Evolutionary conservation across 2,797 vertebrate species (phyloP).

Genomic region (Oryzias sinensis): DNA sequence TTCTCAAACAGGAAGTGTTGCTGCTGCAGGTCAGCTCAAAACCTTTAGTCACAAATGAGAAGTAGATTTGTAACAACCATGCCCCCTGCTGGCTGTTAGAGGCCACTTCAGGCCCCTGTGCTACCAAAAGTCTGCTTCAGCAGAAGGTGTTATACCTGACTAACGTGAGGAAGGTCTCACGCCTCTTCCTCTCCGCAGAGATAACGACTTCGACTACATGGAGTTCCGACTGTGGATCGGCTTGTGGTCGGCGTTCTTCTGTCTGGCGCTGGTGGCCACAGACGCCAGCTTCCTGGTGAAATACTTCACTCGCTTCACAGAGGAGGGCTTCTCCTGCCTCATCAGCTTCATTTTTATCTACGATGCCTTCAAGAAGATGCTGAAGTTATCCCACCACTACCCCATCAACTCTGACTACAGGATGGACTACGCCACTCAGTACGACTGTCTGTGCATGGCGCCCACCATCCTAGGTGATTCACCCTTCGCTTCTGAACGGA

Average conservation of each 20-base stretch:
- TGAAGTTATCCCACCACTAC: constrained; percentile 90
- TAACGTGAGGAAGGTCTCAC: no score
- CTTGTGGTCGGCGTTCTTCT: constrained; percentile 94
- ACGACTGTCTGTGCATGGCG: constrained; percentile 88
- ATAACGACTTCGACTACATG: constrained; percentile 91
- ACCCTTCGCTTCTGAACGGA: not conserved
- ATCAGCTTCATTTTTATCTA: constrained; percentile 99
- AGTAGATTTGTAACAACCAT: no score
- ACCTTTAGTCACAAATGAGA: no score
- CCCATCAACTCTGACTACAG: constrained; percentile 88
- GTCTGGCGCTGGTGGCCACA: constrained; percentile 90
- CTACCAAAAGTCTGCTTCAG: no score
- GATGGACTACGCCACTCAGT: constrained; percentile 84
- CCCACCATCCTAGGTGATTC: constrained; percentile 80
- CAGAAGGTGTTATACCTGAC: no score
- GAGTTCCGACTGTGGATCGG: constrained; percentile 99
- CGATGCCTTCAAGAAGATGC: constrained; percentile 98
- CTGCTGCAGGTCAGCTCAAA: no score
- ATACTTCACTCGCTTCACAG: constrained; percentile 98
- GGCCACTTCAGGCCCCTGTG: no score
- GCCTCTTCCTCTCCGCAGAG: constrained; percentile 69
- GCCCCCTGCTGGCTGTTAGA: no score
- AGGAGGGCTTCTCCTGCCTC: constrained; percentile 97
- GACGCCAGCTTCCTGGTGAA: constrained; percentile 97
- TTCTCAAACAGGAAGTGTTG: no score